Evolutionary conservation across 2,797 vertebrate genomes (phyloP).

Genomic region (Bryconaethiops microstoma): DNA sequence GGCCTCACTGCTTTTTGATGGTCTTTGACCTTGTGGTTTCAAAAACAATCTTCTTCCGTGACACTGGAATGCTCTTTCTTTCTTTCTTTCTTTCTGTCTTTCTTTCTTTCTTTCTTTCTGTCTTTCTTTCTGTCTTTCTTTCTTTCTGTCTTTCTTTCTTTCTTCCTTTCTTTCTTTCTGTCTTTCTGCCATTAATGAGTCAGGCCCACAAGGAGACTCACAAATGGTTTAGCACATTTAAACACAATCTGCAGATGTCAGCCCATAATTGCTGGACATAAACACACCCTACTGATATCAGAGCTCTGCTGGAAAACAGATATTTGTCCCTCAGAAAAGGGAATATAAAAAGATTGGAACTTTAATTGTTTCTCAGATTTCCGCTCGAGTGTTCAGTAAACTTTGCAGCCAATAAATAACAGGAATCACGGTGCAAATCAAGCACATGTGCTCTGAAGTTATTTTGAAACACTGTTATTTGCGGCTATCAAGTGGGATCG

Average conservation of each 20-base stretch:
- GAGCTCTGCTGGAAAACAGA: constrained; percentile 1
- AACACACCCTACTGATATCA: constrained; percentile 26
- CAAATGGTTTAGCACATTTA: constrained; percentile 36
- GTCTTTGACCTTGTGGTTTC: constrained; percentile 17
- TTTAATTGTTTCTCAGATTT: constrained; percentile 48
- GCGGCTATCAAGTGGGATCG: constrained; percentile 77
- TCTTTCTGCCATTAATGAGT: neutral
- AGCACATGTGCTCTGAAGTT: constrained; percentile 53
- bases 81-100: too few species aligned
- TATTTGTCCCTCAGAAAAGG: constrained; percentile 27
- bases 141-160: too few species aligned
- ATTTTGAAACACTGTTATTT: constrained; percentile 76
- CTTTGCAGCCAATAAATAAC: constrained; percentile 58
- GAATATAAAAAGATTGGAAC: constrained; percentile 28
- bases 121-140: too few species aligned
- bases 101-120: too few species aligned
- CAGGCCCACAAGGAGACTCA: neutral
- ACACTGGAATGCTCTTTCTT: constrained; percentile 4
- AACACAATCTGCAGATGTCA: constrained; percentile 44
- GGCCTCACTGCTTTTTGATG: constrained; percentile 5
- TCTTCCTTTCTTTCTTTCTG: too few species aligned
- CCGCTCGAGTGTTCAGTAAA: constrained; percentile 47
- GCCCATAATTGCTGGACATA: constrained; percentile 26
- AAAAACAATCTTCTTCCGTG: constrained; percentile 18
- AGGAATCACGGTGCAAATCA: constrained; percentile 70